A percentile compares a stretch with the other conserved stretches of the same genome.
phyloP scores from a whole-genome alignment of 2,797 vertebrate genomes.

The Myripristis murdjan region DNA sequence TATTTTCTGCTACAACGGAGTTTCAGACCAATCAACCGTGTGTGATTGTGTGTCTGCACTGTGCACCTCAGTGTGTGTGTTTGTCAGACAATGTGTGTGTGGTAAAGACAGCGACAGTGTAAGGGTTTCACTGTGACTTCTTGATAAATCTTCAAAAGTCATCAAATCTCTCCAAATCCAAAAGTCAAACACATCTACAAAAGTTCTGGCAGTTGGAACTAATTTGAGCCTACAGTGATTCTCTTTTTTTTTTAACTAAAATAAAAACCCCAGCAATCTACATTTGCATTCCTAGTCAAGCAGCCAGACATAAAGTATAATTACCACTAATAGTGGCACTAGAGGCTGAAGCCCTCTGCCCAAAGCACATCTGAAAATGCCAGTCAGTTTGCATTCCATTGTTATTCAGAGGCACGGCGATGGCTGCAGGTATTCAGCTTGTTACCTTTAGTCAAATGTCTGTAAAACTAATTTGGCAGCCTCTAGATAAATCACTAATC shows the following conservation, averaged over 20 bases:
- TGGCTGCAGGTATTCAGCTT: constrained; percentile 40
- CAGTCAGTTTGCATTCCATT: constrained; percentile 37
- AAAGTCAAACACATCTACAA: not conserved
- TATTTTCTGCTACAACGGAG: too few relatives aligned
- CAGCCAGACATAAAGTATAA: not conserved
- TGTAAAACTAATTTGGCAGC: constrained; percentile 37
- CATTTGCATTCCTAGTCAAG: not conserved
- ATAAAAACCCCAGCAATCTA: not conserved
- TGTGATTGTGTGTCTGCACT: not conserved
- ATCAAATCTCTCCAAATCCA: not conserved
- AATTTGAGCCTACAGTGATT: too few relatives aligned
- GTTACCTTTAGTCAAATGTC: constrained; percentile 24
- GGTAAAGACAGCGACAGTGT: not conserved
- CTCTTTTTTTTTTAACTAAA: too few relatives aligned
- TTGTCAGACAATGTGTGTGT: not conserved
- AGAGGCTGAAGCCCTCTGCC: constrained; percentile 10
- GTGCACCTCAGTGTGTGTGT: too few relatives aligned
- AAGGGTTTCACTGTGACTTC: not conserved
- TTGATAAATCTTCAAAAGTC: not conserved
- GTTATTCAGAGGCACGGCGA: constrained; percentile 21
- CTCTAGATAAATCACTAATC: constrained; percentile 47
- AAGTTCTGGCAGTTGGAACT: not conserved
- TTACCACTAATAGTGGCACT: not conserved
- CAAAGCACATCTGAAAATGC: constrained; percentile 23
- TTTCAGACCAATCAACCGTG: not conserved